Percentiles rank a stretch among this genome's conserved stretches.
Conservation (phyloP, 2,888 invertebrate species). For the Lamproptera curius region DNA sequence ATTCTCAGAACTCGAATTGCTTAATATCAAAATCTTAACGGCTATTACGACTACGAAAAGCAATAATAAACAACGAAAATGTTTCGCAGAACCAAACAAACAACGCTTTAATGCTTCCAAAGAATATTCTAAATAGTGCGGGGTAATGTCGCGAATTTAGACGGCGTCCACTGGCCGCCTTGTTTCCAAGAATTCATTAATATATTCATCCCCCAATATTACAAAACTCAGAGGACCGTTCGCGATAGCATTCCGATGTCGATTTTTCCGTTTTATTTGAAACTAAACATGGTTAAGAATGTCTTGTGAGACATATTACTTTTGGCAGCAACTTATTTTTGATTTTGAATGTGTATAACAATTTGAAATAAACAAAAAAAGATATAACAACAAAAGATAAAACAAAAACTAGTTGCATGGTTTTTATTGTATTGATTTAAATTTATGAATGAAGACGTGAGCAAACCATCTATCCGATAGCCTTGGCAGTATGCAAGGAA, state of each 20-base stretch:
- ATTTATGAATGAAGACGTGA: slow-evolving; percentile 27
- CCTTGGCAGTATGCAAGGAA: slow-evolving; percentile 34
- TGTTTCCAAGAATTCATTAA: slow-evolving; percentile 23
- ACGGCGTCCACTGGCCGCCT: slow-evolving; percentile 34
- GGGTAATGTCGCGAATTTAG: slow-evolving; percentile 40
- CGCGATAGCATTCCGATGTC: neutral
- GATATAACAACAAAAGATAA: too few relatives aligned
- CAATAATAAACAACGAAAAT: slow-evolving; percentile 26
- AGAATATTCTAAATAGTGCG: slow-evolving; percentile 54
- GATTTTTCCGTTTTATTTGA: too few relatives aligned
- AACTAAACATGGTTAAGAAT: too few relatives aligned
- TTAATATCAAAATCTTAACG: too few relatives aligned
- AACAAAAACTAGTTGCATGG: too few relatives aligned
- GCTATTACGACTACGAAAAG: too few relatives aligned
- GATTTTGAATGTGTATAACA: too few relatives aligned
- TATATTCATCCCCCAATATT: slow-evolving; percentile 6
- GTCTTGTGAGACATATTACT: too few relatives aligned
- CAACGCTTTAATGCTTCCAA: slow-evolving; percentile 51
- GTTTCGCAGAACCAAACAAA: slow-evolving; percentile 38
- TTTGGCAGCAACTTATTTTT: too few relatives aligned
- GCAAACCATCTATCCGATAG: slow-evolving; percentile 33
- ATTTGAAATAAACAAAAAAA: too few relatives aligned
- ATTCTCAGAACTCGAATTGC: too few relatives aligned
- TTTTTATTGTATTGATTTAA: too few relatives aligned
- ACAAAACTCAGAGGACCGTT: neutral